Base-by-base conservation (phyloP, 2,797 vertebrate genomes). In the Euthynnus affinis region DNA sequence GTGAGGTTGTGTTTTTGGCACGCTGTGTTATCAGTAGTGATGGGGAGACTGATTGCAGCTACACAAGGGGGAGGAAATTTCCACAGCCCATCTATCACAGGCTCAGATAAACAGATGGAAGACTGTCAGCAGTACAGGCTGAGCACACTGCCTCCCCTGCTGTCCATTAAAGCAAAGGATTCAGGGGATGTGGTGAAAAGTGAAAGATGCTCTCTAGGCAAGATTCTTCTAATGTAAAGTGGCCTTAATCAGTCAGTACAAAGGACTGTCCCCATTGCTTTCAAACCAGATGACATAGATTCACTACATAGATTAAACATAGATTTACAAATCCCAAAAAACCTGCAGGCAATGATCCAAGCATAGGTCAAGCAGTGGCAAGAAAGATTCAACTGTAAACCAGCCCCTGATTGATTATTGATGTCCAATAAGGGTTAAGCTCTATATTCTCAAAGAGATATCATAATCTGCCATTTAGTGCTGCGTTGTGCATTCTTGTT, bases 61-160 rank as follows among this genome's bases (percentile, higher is more conserved):
- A 60, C 83, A 83, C 81, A 78, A 83, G 80, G 76, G 87, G 88
- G 80, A 74, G 88, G 78, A 71, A 73, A 88, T 88, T 87, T 91
- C 83, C 82, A 90, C 91, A 92, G 85, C 89, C 85, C 88, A 91
- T 92, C 91, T 87, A 91, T 92, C 90, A 92, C 83, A 29, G 84
- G 82, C 63, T 87, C 76, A 90, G 89, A 91, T 87, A 90, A 90
- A 90, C 89, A 90, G 87, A 91, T 85, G 86, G 87, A 88, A 59
- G 89, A 86, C 81, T 82, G 83, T 89, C 84, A 62, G 82, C 80
- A 76, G 72, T 70, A 52, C 34, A 44, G 60, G 69, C 80, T 40
- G 68, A 81, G 71, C 74, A 51, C 49, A 9, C 71, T 51, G 83
- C 65, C 77, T 82, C 78, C 81, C 81, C 68, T 69, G 78, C 78